Evolutionary conservation across 2,888 invertebrate genomes (phyloP), one percentile per base, ranked within the genome.

Genomic region (Cerceris ruficornis): DNA sequence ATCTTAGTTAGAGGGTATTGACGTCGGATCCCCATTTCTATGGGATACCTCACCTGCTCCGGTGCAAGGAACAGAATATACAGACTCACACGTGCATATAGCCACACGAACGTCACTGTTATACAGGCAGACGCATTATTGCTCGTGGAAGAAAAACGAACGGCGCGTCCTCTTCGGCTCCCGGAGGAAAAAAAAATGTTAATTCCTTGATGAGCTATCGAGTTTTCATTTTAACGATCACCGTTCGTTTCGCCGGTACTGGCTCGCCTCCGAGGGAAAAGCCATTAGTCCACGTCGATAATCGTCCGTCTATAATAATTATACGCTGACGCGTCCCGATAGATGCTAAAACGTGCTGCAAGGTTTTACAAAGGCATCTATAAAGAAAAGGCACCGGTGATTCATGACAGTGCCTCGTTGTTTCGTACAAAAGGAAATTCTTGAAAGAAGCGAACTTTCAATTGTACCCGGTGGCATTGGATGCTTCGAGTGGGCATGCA

Each of bases 1-100:
- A 82, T 80, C 84, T 88, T 87, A 82, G 87, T 87, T 86, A 82
- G 79, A 83, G 84, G 82, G 77, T 87, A 88, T 86, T 87, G 87
- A 86, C 81, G 86, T 68, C 68, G 65, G 66, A 70, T 65, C 62
- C 64, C 60, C 66, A 43, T 75, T 75, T 83, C 80, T 68, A 71
- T 72, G 52, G 69, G 41, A 59, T 46, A 71, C 61, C 69, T 68
- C 85, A 86, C 84, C 86, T 86, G 84, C 85, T 82, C 66, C 49
- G 67, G 65, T 17, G 59, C 14, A n/a, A 65, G 42, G 64, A 59
- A 69, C 64, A 58, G 69, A 70, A 60, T 59, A 73, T 70, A 39
- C 54, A 41, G 9, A 59, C 39, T 46, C 43, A 50, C 17, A 7
- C 74, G 49, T 43, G 41, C 7, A 28, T 6, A 7, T n/a, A 28